These are phyloP conservation scores for Spisula solida DNA, from an alignment of 2,888 invertebrate genomes.

Conservation along the genomic window DNA sequence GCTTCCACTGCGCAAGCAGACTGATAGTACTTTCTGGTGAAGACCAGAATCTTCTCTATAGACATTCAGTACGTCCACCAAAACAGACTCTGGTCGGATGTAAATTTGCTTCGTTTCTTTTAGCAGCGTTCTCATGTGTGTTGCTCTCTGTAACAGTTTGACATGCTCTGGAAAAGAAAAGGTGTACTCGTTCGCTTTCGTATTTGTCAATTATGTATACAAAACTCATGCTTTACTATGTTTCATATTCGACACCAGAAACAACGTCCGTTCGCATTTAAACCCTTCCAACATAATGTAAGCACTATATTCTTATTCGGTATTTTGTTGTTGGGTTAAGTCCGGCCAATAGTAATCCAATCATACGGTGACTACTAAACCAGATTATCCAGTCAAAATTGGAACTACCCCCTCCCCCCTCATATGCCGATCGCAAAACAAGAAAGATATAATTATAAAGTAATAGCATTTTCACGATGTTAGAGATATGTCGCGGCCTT, in stretches of 20 bases:
- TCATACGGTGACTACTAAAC: no score
- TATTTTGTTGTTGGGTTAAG: not conserved
- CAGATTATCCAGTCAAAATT: no score
- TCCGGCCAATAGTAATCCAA: not conserved
- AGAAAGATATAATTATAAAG: no score
- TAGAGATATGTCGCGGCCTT: no score
- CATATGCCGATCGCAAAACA: no score
- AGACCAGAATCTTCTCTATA: slow-evolving; percentile 54
- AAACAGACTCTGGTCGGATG: slow-evolving; percentile 55
- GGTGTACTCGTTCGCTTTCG: not conserved
- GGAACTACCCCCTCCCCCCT: no score
- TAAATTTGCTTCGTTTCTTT: slow-evolving; percentile 52
- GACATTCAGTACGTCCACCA: slow-evolving; percentile 56
- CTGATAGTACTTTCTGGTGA: slow-evolving; percentile 50
- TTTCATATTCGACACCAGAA: no score
- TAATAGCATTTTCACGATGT: no score
- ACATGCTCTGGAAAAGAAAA: slow-evolving; percentile 49
- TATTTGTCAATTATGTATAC: not conserved
- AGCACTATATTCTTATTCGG: not conserved
- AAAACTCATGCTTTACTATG: not conserved
- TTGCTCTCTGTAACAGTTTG: slow-evolving; percentile 45
- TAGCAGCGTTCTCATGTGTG: slow-evolving; percentile 39
- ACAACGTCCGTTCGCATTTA: not conserved
- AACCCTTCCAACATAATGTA: not conserved
- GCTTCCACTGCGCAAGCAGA: slow-evolving; percentile 53